Percentiles rank a stretch among this genome's conserved stretches.
Evolutionary conservation across 2,113 vertebrate genomes (phyloP).

Genomic region (Paralichthys olivaceus): DNA sequence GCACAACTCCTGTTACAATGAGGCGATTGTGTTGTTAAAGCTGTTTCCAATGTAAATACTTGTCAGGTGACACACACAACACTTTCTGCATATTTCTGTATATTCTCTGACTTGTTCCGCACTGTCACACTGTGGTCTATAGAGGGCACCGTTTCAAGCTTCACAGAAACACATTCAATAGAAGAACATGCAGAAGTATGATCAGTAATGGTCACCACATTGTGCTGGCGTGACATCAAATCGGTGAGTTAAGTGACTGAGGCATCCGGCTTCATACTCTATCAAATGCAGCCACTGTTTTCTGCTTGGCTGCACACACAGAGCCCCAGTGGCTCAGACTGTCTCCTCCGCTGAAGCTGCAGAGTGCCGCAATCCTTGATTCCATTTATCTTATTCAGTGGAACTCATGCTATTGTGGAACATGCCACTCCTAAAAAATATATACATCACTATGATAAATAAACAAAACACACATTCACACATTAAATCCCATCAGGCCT

Average conservation of each 20-base stretch:
- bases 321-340: conserved; percentile 12
- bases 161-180: conserved; percentile 1
- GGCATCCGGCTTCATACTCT: conserved; percentile 34
- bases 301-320: conserved; percentile 1
- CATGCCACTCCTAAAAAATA: not conserved
- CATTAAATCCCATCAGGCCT: conserved; percentile 4
- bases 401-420: not conserved
- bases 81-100: not conserved
- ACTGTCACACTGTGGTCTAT: conserved; percentile 28
- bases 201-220: conserved; percentile 16
- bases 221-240: conserved; percentile 15
- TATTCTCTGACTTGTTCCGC: not conserved
- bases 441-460: not conserved
- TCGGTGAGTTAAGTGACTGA: conserved; percentile 27
- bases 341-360: conserved; percentile 20
- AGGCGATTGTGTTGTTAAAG: too few relatives aligned
- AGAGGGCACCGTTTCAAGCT: conserved; percentile 74
- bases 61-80: not conserved
- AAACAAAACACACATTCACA: not conserved
- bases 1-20: not conserved
- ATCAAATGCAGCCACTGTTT: conserved; percentile 46
- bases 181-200: conserved; percentile 1
- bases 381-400: conserved; percentile 3
- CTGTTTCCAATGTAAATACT: too few relatives aligned
- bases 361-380: conserved; percentile 11